These are phyloP conservation scores for Chionoecetes opilio DNA, from an alignment of 1,140 invertebrate species.

Conservation along the genomic window DNA sequence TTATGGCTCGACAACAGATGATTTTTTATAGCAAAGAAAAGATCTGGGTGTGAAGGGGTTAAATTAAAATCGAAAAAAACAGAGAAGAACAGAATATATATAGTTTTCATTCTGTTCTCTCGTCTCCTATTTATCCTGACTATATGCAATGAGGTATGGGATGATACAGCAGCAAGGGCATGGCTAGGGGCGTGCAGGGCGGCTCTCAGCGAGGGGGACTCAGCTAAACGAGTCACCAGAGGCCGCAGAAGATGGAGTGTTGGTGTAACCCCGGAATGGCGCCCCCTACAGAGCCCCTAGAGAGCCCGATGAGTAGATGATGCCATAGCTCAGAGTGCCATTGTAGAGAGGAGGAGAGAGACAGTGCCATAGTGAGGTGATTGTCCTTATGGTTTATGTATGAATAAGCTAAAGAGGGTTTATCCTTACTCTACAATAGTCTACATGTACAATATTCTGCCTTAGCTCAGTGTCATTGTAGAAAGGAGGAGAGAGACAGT, in stretches of 20 bases:
- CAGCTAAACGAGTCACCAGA: not conserved
- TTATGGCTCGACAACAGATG: too few species aligned
- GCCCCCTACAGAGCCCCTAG: not conserved
- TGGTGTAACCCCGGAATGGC: not conserved
- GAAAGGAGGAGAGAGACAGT: not conserved
- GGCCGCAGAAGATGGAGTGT: not conserved
- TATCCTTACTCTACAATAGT: too few species aligned
- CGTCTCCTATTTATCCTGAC: too few species aligned
- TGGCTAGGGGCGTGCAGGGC: not conserved
- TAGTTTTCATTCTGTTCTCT: too few species aligned
- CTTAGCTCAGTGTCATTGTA: not conserved
- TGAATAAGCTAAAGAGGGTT: not conserved
- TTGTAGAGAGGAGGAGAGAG: slow-evolving; percentile 1
- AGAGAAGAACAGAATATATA: too few species aligned
- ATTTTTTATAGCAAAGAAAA: too few species aligned
- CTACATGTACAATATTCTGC: too few species aligned
- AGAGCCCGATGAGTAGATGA: not conserved
- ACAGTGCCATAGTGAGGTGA: not conserved
- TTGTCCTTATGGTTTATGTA: not conserved
- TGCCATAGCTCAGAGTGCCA: slow-evolving; percentile 17
- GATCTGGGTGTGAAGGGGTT: too few species aligned
- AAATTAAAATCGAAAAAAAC: too few species aligned
- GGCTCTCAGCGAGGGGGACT: not conserved
- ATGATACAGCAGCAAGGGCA: not conserved
- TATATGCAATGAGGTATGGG: not conserved